Base-by-base conservation (phyloP, 2,113 vertebrate genomes). In the Pomatorhinus ruficollis region DNA sequence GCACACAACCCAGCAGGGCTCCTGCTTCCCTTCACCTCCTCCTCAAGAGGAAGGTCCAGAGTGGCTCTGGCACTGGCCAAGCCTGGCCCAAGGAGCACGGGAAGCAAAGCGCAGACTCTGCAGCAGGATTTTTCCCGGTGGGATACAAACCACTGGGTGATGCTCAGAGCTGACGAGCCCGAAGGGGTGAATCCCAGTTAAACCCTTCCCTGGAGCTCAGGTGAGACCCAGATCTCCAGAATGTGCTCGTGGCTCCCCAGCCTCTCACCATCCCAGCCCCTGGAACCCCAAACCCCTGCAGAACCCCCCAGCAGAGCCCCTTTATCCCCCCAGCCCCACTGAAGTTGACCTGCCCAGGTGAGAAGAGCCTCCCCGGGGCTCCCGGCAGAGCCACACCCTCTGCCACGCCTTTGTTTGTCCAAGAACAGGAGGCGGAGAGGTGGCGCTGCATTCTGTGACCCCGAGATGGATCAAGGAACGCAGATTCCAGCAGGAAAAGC, bases 141-240 rank as follows among this genome's bases (percentile, higher is more conserved):
- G 68, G 60, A 40, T 1, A 5, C 27, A n/a, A 9, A 61, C 4
- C 22, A 7, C 15, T 16, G 45, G 33, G 42, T 1, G 9, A 31
- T 31, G 53, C 39, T 54, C 42, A 45, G 59, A 2, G 2, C 2
- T 22, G 15, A 3, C 7, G 37, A 44, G 27, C 21, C 40, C 59
- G 21, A 24, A 0, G 4, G 6, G 42, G 30, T 22, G 4, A n/a
- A 33, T 12, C 21, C 0, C 1, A 49, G 10, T 5, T 39, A 17
- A 56, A 69, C 0, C 50, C 23, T 20, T 66, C 42, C 78, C 42
- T n/a, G 37, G 17, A 47, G 44, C 81, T 71, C 57, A 35, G 50
- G 22, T 15, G 59, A 37, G 47, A 49, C 44, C 35, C 76, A 74
- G 57, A 37, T 33, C 54, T 47, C 25, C 53, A 71, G 35, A 71